Percentiles rank a stretch among this genome's conserved stretches.
Evolutionary conservation across 2,888 invertebrate species (phyloP).

Genomic region (Xanthia icteritia): DNA sequence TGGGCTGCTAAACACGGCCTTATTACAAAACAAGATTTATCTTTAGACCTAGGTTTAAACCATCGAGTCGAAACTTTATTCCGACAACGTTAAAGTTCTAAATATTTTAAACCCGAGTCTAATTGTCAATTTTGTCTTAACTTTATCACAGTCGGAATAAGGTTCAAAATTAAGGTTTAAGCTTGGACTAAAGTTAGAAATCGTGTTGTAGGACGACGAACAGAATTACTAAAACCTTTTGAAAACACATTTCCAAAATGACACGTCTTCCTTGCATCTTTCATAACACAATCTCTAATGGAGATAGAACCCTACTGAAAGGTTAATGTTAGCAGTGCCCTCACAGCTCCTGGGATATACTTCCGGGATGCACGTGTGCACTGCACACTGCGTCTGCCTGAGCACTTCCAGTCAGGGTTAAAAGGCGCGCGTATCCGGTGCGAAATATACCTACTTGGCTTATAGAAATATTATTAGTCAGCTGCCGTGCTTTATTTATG

Average conservation of each 20-base stretch:
- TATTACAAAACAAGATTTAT: neutral
- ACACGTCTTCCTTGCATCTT: neutral
- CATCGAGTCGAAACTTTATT: neutral
- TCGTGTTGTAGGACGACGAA: neutral
- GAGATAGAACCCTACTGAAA: slow-evolving; percentile 1
- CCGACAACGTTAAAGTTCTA: neutral
- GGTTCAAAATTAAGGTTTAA: neutral
- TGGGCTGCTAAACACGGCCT: neutral
- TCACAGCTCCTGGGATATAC: slow-evolving; percentile 27
- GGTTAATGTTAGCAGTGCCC: slow-evolving; percentile 35
- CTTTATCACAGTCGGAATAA: neutral
- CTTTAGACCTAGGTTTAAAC: neutral
- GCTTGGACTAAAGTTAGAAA: neutral
- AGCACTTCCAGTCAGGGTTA: slow-evolving; percentile 42
- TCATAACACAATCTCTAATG: neutral
- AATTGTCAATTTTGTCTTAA: neutral
- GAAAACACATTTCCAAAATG: neutral
- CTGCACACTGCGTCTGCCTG: neutral
- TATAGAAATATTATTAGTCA: slow-evolving; percentile 11
- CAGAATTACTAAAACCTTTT: neutral
- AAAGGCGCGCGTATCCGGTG: slow-evolving; percentile 28
- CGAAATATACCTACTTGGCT: slow-evolving; percentile 38
- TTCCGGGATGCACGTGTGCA: slow-evolving; percentile 43
- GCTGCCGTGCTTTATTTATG: neutral
- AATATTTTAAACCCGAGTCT: neutral